phyloP scores from a whole-genome alignment of 1,140 invertebrate genomes.

The Anagrus nilaparvatae region DNA sequence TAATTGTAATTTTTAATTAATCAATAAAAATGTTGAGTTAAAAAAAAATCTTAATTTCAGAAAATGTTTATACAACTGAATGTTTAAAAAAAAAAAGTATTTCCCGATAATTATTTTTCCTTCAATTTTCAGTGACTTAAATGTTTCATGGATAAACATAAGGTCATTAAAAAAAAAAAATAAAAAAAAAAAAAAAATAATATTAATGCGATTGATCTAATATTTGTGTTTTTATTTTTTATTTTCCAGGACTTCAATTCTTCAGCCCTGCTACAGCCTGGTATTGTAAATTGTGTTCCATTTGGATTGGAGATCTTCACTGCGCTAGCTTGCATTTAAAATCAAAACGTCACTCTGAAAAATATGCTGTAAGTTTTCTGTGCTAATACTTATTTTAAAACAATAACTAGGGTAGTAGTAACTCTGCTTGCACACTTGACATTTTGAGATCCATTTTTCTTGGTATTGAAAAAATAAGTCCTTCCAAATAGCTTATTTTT shows the following conservation, averaged over 20 bases:
- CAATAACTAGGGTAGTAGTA: too few relatives aligned
- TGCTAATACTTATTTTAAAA: too few relatives aligned
- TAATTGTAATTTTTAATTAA: too few relatives aligned
- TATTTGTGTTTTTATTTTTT: conserved; percentile 26
- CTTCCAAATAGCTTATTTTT: too few relatives aligned
- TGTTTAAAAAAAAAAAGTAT: too few relatives aligned
- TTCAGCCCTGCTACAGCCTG: conserved; percentile 76
- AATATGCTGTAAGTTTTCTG: conserved; percentile 65
- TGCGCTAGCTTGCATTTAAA: conserved; percentile 77
- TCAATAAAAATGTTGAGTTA: too few relatives aligned
- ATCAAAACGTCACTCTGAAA: conserved; percentile 62
- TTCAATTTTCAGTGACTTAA: conserved; percentile 37
- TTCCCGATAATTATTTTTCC: too few relatives aligned
- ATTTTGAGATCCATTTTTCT: too few relatives aligned
- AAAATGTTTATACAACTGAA: too few relatives aligned
- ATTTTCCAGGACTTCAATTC: conserved; percentile 64
- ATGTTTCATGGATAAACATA: conserved; percentile 35
- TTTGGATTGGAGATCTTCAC: conserved; percentile 78
- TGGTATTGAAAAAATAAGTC: too few relatives aligned
- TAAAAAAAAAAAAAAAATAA: conserved; percentile 9
- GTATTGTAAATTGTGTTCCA: conserved; percentile 78
- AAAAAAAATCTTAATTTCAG: too few relatives aligned
- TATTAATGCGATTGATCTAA: conserved; percentile 10
- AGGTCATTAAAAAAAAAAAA: conserved; percentile 33
- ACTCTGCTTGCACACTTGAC: too few relatives aligned